phyloP scores from a whole-genome alignment of 2,113 vertebrate genomes.

The Chaetodon auriga region DNA sequence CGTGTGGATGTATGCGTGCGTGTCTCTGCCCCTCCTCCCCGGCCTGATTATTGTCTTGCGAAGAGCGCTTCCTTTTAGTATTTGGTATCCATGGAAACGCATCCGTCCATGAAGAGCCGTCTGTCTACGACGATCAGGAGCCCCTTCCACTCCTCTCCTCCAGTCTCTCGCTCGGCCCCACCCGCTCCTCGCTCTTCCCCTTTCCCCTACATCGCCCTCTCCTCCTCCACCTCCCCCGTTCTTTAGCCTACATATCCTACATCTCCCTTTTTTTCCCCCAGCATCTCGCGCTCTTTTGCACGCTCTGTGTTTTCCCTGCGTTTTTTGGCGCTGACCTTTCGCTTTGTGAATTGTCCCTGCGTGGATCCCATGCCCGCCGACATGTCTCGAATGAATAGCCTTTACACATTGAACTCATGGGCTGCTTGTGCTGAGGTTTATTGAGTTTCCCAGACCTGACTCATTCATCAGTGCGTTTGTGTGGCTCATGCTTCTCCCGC shows the following conservation, averaged over 20 bases:
- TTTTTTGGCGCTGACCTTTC: conserved; percentile 27
- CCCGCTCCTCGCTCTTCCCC: conserved; percentile 41
- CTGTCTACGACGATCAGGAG: conserved; percentile 70
- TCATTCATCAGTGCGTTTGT: conserved; percentile 17
- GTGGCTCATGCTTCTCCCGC: conserved; percentile 11
- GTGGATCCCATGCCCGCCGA: neutral
- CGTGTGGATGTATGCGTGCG: conserved; percentile 4
- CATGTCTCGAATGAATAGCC: conserved; percentile 14
- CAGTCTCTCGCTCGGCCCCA: conserved; percentile 21
- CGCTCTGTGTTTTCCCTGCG: neutral
- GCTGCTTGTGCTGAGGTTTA: conserved; percentile 16
- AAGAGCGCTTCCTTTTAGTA: conserved; percentile 77
- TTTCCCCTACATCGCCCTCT: conserved; percentile 45
- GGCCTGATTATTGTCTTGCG: conserved; percentile 75
- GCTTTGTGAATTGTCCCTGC: conserved; percentile 1
- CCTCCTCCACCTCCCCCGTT: neutral
- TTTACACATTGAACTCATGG: conserved; percentile 13
- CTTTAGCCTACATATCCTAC: conserved; percentile 29
- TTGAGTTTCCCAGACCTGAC: conserved; percentile 27
- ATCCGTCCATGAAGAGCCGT: conserved; percentile 63
- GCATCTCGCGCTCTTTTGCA: neutral
- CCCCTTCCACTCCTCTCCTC: conserved; percentile 48
- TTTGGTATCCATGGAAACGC: conserved; percentile 81
- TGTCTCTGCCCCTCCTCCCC: conserved; percentile 72
- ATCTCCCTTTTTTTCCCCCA: neutral